Percentiles rank a stretch among this genome's conserved stretches.
These are phyloP conservation scores for Meloidogyne floridensis DNA, from an alignment of 1,140 invertebrate genomes.

Conservation along the genomic window DNA sequence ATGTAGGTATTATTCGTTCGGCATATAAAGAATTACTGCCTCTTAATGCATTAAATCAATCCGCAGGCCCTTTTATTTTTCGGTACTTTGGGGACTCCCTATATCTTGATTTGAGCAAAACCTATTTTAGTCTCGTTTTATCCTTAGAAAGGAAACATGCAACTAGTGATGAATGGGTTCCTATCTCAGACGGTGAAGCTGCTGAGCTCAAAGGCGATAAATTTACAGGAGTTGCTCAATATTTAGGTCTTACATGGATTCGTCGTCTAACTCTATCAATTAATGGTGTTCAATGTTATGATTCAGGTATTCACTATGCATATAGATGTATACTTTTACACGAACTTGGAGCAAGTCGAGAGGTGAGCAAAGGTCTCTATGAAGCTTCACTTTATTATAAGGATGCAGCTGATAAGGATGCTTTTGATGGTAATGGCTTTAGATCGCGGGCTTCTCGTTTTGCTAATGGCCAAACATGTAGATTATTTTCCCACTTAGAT, in stretches of 20 bases:
- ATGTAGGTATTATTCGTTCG: slow-evolving; percentile 2
- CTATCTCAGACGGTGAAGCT: neutral
- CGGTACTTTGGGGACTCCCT: neutral
- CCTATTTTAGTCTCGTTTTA: neutral
- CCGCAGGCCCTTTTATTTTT: slow-evolving; percentile 7
- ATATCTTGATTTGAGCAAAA: slow-evolving; percentile 8
- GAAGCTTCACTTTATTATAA: slow-evolving; percentile 5
- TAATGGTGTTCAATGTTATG: neutral
- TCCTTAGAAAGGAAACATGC: neutral
- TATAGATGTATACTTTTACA: neutral
- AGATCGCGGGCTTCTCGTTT: neutral
- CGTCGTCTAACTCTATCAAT: neutral
- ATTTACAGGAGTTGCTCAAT: neutral
- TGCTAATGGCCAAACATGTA: too few relatives aligned
- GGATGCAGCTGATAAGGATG: neutral
- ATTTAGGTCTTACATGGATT: slow-evolving; percentile 10
- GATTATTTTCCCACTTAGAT: too few relatives aligned
- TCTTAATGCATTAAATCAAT: neutral
- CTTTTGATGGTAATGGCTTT: too few relatives aligned
- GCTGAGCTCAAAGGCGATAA: neutral
- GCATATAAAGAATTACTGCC: neutral
- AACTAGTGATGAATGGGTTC: neutral
- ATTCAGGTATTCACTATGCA: neutral
- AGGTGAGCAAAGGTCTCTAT: neutral
- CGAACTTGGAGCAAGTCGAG: neutral